phyloP scores from a whole-genome alignment of 1,140 invertebrate genomes.

The Meloidogyne exigua region DNA sequence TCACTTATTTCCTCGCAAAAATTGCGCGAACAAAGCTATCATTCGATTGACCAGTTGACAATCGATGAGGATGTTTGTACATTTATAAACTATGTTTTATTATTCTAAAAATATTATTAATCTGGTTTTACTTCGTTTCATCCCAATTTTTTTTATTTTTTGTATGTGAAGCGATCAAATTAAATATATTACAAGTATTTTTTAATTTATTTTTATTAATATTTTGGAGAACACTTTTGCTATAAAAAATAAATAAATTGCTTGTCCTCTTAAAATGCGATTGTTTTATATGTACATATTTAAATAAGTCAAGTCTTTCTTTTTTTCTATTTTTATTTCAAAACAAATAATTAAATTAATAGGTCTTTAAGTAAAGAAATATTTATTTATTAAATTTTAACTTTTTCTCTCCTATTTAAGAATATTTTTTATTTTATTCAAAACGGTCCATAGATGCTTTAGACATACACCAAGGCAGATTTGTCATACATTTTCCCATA shows the following conservation, averaged over 20 bases:
- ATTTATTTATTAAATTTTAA: too few species aligned
- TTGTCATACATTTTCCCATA: slow-evolving; percentile 34
- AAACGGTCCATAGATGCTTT: neutral
- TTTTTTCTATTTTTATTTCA: neutral
- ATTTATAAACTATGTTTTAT: neutral
- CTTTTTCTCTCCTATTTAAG: neutral
- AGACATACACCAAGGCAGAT: slow-evolving; percentile 13
- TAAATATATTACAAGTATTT: too few species aligned
- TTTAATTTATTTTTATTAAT: too few species aligned
- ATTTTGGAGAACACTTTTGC: neutral
- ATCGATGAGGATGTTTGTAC: neutral
- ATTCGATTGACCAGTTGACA: neutral
- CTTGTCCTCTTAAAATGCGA: neutral
- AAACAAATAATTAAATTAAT: neutral
- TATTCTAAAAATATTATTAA: neutral
- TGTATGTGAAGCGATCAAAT: neutral
- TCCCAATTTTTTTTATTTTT: slow-evolving; percentile 15
- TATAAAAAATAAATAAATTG: neutral
- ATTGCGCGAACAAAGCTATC: neutral
- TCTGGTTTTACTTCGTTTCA: slow-evolving; percentile 1
- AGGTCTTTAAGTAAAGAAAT: neutral
- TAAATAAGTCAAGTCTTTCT: too few species aligned
- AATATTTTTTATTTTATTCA: neutral
- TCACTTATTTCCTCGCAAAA: neutral
- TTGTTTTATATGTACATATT: too few species aligned